phyloP scores from a whole-genome alignment of 2,113 vertebrate genomes.

The Circaetus cinerascens region DNA sequence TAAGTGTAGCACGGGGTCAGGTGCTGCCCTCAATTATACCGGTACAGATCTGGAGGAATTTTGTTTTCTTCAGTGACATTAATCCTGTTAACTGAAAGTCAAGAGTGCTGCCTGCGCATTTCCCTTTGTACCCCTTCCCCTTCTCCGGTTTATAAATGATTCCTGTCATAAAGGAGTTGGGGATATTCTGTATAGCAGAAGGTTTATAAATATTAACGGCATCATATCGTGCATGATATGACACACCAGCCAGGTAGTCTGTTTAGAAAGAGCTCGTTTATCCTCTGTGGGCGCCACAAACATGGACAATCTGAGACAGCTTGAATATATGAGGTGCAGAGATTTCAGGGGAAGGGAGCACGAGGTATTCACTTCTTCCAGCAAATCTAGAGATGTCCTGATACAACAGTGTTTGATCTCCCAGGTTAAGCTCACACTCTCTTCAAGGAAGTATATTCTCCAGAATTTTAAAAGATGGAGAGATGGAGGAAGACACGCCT shows the following conservation, averaged over 20 bases:
- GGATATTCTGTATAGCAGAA: not conserved
- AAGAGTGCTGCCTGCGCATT: not conserved
- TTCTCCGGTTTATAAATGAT: not conserved
- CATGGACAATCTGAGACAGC: not conserved
- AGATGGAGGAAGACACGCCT: not conserved
- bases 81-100: not conserved
- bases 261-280: not conserved
- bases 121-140: not conserved
- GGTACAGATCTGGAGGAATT: not conserved
- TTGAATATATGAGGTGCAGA: not conserved
- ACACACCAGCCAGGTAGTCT: not conserved
- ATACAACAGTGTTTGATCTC: not conserved
- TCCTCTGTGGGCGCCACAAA: not conserved
- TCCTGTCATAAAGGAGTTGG: not conserved
- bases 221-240: not conserved
- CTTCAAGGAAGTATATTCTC: not conserved
- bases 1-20: not conserved
- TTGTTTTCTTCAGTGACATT: not conserved
- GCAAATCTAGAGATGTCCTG: not conserved
- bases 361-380: not conserved
- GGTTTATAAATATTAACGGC: not conserved
- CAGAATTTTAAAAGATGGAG: not conserved
- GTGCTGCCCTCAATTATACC: not conserved
- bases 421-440: not conserved
- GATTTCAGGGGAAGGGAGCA: not conserved